Evolutionary conservation across 2,888 invertebrate species (phyloP), one percentile per base, ranked within the genome.

Genomic region (Aspidapion aeneum): DNA sequence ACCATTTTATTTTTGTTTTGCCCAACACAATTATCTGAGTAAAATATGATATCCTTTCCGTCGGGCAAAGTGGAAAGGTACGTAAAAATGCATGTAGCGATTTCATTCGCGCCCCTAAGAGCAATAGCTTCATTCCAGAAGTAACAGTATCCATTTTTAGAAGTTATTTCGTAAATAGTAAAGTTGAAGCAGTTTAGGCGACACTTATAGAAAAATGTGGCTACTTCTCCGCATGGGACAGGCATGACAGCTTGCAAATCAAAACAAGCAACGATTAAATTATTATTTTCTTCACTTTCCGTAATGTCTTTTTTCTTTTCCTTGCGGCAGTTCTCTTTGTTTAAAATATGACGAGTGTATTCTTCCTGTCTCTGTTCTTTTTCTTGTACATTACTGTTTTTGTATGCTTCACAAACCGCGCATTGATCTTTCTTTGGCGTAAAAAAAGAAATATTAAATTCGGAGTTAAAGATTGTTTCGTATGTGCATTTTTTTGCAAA

Each of bases 401-500:
- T 52, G 3, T 17, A 52, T 17, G 52, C n/a, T n/a, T 52, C n/a
- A 18, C 52, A 52, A 52, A 52, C 3, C 7, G 7, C 61, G 18
- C 61, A 61, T 17, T 57, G 57, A 19, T 61, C 61, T 18, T 61
- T 61, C 19, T 61, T 61, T 1, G 57, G 61, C n/a, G 35, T 1
- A 21, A 22, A 20, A 20, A 61, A 61, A 20, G 20, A 7, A 18
- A 61, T 1, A 61, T 57, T 56, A 56, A 57, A 61, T 19, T 61
- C 21, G 2, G 57, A 19, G 18, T 57, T 61, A 48, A 56, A 61
- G 1, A 61, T 57, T 19, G 19, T 18, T 21, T 19, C 5, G 56
- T 19, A 20, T 7, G 19, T 19, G 16, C 52, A 21, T 7, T 35
- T 35, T 35, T 35, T 35, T 35, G 35, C 35, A 35, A 35, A 7